Evolutionary conservation across 2,113 vertebrate genomes (phyloP).

Genomic region (Hyla sarda): DNA sequence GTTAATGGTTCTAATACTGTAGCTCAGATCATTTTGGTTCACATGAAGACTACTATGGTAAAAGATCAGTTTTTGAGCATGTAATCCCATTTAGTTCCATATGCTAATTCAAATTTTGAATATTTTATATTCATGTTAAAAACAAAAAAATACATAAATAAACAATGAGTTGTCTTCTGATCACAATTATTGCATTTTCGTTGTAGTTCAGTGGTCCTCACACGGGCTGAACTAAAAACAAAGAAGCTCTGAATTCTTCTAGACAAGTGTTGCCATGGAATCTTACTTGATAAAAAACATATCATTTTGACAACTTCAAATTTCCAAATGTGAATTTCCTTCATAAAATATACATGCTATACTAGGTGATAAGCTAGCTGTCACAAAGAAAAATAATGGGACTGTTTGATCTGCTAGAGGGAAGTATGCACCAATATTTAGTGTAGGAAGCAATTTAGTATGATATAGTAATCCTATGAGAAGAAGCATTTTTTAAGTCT

Average conservation of each 20-base stretch:
- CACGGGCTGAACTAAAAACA: not conserved
- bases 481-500: not conserved
- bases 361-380: conserved; percentile 32
- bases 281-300: not conserved
- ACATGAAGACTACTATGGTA: not conserved
- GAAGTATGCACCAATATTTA: not conserved
- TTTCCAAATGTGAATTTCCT: conserved; percentile 24
- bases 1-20: too few relatives aligned
- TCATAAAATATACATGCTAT: conserved; percentile 19
- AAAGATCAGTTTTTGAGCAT: not conserved
- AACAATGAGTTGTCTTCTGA: not conserved
- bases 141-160: not conserved
- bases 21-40: not conserved
- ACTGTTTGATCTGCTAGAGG: not conserved
- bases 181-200: conserved; percentile 17
- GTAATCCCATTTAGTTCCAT: not conserved
- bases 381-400: conserved; percentile 22
- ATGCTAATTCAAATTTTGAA: not conserved
- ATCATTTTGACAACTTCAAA: conserved; percentile 23
- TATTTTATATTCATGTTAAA: not conserved
- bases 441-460: not conserved
- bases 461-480: not conserved
- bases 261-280: conserved; percentile 32
- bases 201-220: conserved; percentile 25
- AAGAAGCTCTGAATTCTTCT: not conserved